Evolutionary conservation across 2,888 invertebrate genomes (phyloP), one percentile per base, ranked within the genome.

Genomic region (Drosophila histrio): DNA sequence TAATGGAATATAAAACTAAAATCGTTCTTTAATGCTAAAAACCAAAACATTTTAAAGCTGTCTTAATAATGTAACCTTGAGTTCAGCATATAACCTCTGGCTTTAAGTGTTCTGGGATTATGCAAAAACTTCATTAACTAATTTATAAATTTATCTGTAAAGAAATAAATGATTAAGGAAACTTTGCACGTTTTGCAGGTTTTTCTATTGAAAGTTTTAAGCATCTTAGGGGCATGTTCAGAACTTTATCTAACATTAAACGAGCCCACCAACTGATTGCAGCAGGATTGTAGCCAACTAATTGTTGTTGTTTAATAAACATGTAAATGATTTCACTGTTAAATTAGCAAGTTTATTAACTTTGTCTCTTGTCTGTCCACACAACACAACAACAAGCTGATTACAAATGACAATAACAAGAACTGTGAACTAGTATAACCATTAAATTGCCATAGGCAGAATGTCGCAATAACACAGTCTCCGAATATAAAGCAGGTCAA

Each of bases 261-360:
- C 52, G 50, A 43, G 60, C 52, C 54, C 49, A 54, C 41, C 32
- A 19, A 57, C 19, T 19, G 41, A 17, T 58, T 59, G n/a, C 19
- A 15, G n/a, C 19, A 15, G 22, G 4, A 15, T 43, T 15, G 13
- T 41, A 17, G 49, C 24, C 8, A 32, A 36, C 41, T 59, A 62
- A 62, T 46, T 50, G 41, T 57, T 46, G 26, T 52, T 39, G 19
- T 53, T 47, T 54, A 39, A 60, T 59, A 65, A 56, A 58, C 59
- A 68, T 50, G 36, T 38, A 68, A 68, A 72, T 47, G 64, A 52
- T 58, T 26, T 15, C 44, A 30, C 56, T 36, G 39, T 32, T 34
- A 39, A 68, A 59, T 56, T 61, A 47, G 59, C 60, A 60, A 64
- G 59, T 60, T 73, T 60, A 75, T 64, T 32, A 73, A 64, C 63